Conservation (phyloP, 2,888 invertebrate genomes). For the Rhingia campestris region DNA sequence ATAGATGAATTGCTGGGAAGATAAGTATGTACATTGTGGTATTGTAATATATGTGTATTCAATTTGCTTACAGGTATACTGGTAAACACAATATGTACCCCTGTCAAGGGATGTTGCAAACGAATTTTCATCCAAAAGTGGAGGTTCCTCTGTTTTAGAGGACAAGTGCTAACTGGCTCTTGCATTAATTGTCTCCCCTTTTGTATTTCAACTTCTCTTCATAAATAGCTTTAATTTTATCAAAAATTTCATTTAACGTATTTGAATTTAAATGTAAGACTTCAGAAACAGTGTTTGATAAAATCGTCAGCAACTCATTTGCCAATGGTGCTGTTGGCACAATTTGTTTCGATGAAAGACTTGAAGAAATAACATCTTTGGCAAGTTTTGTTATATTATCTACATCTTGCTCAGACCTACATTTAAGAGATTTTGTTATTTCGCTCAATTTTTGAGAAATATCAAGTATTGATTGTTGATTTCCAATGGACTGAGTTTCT, state of each 20-base stretch:
- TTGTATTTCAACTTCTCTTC: conserved; percentile 46
- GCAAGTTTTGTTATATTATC: conserved; percentile 6
- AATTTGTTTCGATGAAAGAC: not conserved
- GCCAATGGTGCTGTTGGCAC: not conserved
- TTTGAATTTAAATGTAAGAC: conserved; percentile 35
- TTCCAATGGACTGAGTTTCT: conserved; percentile 12
- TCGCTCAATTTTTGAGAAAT: conserved; percentile 37
- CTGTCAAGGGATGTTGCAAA: not conserved
- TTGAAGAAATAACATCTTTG: conserved; percentile 24
- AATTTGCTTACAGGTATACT: conserved; percentile 2
- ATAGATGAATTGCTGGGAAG: not conserved
- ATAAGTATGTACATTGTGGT: not conserved
- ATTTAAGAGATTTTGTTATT: conserved; percentile 21
- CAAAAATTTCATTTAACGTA: conserved; percentile 57
- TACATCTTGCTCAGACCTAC: not conserved
- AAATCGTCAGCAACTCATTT: conserved; percentile 24
- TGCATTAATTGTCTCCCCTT: not conserved
- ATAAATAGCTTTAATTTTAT: conserved; percentile 53
- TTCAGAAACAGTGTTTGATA: conserved; percentile 42
- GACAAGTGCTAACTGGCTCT: not conserved
- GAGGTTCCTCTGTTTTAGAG: not conserved
- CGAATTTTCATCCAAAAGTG: not conserved
- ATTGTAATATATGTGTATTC: not conserved
- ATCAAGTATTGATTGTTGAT: conserved; percentile 35
- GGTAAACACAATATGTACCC: conserved; percentile 22